Base-by-base conservation (phyloP, 2,888 invertebrate genomes). In the Magallana nippona region DNA sequence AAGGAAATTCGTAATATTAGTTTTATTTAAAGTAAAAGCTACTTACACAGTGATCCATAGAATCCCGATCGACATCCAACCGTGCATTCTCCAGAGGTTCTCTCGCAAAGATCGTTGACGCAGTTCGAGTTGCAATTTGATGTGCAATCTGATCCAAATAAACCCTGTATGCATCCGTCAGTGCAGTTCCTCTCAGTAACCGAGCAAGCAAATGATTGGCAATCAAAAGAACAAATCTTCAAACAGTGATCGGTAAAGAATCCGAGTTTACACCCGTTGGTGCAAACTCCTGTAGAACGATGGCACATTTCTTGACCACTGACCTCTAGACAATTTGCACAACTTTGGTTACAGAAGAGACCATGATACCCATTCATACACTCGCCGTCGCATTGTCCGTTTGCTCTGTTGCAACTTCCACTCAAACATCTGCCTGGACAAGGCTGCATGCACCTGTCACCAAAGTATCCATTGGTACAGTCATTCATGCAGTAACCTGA, bases 11-110 rank as follows among this genome's bases (percentile, higher is more conserved):
- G 55, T 19, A 78, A 44, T 22, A 17, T 3, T 11, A 17, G 0
- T 15, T 44, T 55, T 11, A 78, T 32, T 44, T 78, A 0, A 27
- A 71, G 10, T 11, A 71, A 71, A 2, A 1, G n/a, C 17, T 81
- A 82, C 82, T 80, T 83, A 83, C 81, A 83, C 19, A 83, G 44
- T 19, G 78, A 44, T 77, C 83, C 83, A 60, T 81, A 84, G 10
- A 55, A 78, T 32, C 86, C 86, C 5, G 79, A 17, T 13, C 63
- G 32, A 62, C 86, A 86, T 44, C 83, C 83, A 5, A 71, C 63
- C 11, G 77, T 22, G 60, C 86, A 86, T 55, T 55, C 56, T 17
- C 86, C 86, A 13, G 82, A 56, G 17, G 22, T 56, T 15, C 78
- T 57, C 44, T 81, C 71, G 60, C 84, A 85, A 17, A 55, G 19